Evolutionary conservation across 30 jellyfish, hydroid and myxozoan genomes (phyloP).

Genomic region (Clytia hemisphaerica): DNA sequence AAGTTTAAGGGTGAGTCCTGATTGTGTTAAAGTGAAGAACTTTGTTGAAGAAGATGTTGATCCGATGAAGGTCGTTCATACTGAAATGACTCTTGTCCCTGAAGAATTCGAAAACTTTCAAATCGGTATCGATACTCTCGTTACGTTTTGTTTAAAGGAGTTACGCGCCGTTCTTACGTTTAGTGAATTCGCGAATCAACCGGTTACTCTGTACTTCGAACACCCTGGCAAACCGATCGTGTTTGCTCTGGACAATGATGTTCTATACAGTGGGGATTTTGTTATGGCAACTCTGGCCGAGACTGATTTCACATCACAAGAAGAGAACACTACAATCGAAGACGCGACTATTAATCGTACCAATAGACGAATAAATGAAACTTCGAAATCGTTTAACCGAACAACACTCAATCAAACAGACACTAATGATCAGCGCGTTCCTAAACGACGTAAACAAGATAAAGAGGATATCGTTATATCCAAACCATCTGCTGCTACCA

Average conservation of each 20-base stretch:
- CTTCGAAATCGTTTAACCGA: too few relatives aligned
- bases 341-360: too few relatives aligned
- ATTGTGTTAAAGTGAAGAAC: constrained; percentile 49
- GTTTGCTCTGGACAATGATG: constrained; percentile 82
- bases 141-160: constrained; percentile 91
- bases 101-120: constrained; percentile 83
- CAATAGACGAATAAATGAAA: too few relatives aligned
- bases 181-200: constrained; percentile 78
- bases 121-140: constrained; percentile 83
- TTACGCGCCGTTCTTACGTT: constrained; percentile 85
- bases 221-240: constrained; percentile 82
- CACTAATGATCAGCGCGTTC: too few relatives aligned
- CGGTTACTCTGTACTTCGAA: constrained; percentile 64
- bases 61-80: constrained; percentile 69
- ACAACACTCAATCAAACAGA: too few relatives aligned
- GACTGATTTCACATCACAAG: constrained; percentile 19
- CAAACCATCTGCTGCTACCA: too few relatives aligned
- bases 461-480: too few relatives aligned
- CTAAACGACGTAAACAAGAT: too few relatives aligned
- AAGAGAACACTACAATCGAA: too few relatives aligned
- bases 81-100: constrained; percentile 92
- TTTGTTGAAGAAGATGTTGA: constrained; percentile 86
- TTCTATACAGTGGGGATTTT: constrained; percentile 60
- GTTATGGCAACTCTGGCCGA: constrained; percentile 88
- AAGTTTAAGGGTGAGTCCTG: constrained; percentile 67